Evolutionary conservation across 1,140 invertebrate species (phyloP), one percentile per base, ranked within the genome.

Genomic region (Drosophila sucinea): DNA sequence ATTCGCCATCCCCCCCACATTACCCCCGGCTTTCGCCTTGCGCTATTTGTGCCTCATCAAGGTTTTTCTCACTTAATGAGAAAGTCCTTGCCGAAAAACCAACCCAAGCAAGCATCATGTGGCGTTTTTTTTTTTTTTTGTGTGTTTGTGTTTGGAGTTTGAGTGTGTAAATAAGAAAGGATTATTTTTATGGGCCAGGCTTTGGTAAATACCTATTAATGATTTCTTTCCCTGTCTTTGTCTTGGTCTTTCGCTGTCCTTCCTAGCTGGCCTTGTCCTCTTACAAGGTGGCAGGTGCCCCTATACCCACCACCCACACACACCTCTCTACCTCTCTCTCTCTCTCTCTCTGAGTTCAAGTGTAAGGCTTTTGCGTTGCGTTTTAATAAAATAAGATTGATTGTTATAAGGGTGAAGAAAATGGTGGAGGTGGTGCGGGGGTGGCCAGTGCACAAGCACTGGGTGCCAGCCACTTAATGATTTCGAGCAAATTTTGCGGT

Each of bases 141-240:
- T n/a, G n/a, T n/a, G n/a, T n/a, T n/a, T 10, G 7, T 2, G 1
- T 10, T 8, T 72, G 62, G 69, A 63, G 70, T 69, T 82, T 70
- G 70, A 79, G 77, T 78, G 73, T 57, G 73, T 89, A 87, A 87
- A 87, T 87, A 73, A 89, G 79, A 89, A 89, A 78, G 84, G 84
- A 89, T 89, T 89, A 89, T 65, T 69, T 89, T 84, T 71, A 80
- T 77, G 70, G 60, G 63, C 55, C 61, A 61, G 57, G 56, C 62
- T 33, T 66, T 58, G 56, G 71, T 73, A 65, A 38, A 72, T 60
- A 65, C 72, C 62, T 68, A 60, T 86, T 82, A 87, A 73, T 74
- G 67, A 73, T 76, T 78, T 81, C 68, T 57, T 61, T 44, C 8
- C 40, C 17, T 17, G 17, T 29, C 7, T 51, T 77, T 51, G 69